These are phyloP conservation scores for Ophthalmolycus amberensis DNA, from an alignment of 2,113 vertebrate genomes.

Conservation along the genomic window DNA sequence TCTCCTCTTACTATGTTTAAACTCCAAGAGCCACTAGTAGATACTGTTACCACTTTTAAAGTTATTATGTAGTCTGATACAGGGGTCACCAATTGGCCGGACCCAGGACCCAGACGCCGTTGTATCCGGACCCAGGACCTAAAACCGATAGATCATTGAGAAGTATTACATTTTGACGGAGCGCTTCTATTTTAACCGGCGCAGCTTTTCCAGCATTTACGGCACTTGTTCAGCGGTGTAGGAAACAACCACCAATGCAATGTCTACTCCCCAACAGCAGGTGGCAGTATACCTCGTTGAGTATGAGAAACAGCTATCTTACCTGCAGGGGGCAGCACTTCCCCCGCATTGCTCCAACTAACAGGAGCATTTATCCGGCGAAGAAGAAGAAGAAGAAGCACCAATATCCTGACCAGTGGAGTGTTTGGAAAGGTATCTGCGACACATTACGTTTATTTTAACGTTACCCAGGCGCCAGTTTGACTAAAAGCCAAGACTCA, in stretches of 20 bases:
- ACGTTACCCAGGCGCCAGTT: not conserved
- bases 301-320: no score
- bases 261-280: not conserved
- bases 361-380: not conserved
- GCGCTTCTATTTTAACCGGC: no score
- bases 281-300: not conserved
- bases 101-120: no score
- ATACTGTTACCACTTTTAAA: not conserved
- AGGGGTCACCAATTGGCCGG: no score
- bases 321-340: slow-evolving; percentile 34
- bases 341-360: not conserved
- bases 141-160: no score
- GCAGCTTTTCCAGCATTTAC: no score
- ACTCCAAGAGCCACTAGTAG: not conserved
- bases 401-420: not conserved
- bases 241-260: not conserved
- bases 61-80: no score
- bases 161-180: no score
- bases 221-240: no score
- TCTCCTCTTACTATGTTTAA: no score
- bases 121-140: no score
- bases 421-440: slow-evolving; percentile 15
- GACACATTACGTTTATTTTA: not conserved
- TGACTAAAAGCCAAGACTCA: not conserved
- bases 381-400: not conserved